Evolutionary conservation across 2,797 vertebrate genomes (phyloP).

Genomic region (Clarias laeviceps): DNA sequence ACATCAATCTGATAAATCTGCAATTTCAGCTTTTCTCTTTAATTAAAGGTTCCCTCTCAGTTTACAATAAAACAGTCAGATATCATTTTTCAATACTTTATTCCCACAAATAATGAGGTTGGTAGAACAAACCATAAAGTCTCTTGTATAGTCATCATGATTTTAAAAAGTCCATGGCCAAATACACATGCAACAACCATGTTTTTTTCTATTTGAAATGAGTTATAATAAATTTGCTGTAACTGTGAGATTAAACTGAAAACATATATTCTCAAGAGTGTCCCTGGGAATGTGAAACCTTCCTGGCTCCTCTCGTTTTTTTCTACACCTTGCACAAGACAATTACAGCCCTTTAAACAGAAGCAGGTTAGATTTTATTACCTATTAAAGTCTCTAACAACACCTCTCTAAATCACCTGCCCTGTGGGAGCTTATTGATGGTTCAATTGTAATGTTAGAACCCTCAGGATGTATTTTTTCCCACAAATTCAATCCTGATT

Average conservation of each 20-base stretch:
- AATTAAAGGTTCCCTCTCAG: background rate
- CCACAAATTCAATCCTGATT: background rate
- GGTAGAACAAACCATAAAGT: too few species aligned
- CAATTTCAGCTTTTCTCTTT: background rate
- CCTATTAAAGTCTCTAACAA: conserved; percentile 44
- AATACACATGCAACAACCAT: background rate
- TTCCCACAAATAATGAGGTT: background rate
- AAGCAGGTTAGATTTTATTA: conserved; percentile 28
- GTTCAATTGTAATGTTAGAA: background rate
- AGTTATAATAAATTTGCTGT: background rate
- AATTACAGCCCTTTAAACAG: conserved; percentile 24
- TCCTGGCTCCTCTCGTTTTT: background rate
- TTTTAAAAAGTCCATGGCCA: background rate
- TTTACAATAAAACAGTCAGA: background rate
- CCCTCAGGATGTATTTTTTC: conserved; percentile 24
- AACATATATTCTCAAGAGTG: background rate
- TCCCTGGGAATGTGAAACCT: background rate
- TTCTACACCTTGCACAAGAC: background rate
- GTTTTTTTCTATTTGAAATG: background rate
- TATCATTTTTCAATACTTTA: background rate
- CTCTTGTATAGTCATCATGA: background rate
- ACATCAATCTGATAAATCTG: background rate
- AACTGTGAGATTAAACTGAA: background rate
- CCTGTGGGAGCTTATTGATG: conserved; percentile 24
- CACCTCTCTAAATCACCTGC: conserved; percentile 53